These are phyloP conservation scores for Drosophila putrida DNA, from an alignment of 2,888 invertebrate genomes.

Conservation along the genomic window DNA sequence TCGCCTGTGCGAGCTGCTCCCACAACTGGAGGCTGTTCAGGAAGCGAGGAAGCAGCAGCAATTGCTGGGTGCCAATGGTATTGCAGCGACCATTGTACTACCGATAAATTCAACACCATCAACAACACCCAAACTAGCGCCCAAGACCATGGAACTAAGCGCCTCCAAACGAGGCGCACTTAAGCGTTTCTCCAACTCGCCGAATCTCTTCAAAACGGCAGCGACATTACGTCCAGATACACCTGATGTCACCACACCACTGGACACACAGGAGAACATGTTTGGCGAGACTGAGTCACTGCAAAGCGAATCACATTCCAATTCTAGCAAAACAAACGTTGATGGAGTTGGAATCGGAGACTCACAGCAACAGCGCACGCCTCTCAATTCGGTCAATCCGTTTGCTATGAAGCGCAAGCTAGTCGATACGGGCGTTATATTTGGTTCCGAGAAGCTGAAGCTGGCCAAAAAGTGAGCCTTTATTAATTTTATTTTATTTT, in stretches of 20 bases:
- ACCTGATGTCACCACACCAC: constrained; percentile 45
- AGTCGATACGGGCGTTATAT: constrained; percentile 78
- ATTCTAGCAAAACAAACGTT: constrained; percentile 25
- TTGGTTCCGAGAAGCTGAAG: constrained; percentile 80
- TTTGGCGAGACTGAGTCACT: constrained; percentile 61
- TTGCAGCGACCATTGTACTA: constrained; percentile 63
- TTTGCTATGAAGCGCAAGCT: constrained; percentile 86
- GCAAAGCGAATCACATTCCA: constrained; percentile 7
- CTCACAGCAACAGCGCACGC: constrained; percentile 68
- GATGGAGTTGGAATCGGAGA: constrained; percentile 12
- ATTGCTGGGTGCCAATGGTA: constrained; percentile 49
- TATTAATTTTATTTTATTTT: constrained; percentile 3
- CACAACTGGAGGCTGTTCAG: constrained; percentile 83
- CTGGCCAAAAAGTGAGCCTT: constrained; percentile 70
- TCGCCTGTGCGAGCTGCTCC: constrained; percentile 89
- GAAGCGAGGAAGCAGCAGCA: constrained; percentile 78
- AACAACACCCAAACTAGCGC: constrained; percentile 67
- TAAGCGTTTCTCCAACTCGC: constrained; percentile 85
- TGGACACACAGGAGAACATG: constrained; percentile 74
- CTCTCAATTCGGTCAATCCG: constrained; percentile 78
- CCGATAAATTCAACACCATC: constrained; percentile 50
- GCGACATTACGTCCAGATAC: constrained; percentile 48
- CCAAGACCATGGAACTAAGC: constrained; percentile 82
- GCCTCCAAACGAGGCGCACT: constrained; percentile 86
- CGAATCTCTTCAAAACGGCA: constrained; percentile 75